Evolutionary conservation across 2,888 invertebrate genomes (phyloP), one percentile per base, ranked within the genome.

Genomic region (Anoplius nigerrimus): DNA sequence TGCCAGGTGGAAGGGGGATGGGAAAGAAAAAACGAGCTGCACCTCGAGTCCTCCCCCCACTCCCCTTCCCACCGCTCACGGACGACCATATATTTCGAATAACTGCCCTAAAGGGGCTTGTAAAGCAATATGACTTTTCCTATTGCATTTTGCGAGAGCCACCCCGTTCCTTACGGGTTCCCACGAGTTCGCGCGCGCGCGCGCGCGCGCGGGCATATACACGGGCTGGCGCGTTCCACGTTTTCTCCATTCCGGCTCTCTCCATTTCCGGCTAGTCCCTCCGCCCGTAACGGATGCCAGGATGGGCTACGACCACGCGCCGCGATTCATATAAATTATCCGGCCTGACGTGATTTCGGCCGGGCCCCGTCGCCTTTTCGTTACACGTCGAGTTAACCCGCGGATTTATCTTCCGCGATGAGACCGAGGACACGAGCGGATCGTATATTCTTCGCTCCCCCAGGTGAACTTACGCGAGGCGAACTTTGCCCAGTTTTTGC

Each of bases 251-350:
- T n/a, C n/a, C 56, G 56, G 43, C 43, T 58, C 20, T 58, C 46
- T 22, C 24, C n/a, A n/a, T 13, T 27, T n/a, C 27, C n/a, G 43
- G 16, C 15, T 43, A 48, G 34, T 24, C 5, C 16, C 4, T 15
- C 46, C 0, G 24, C 60, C 34, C 58, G 60, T 72, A 72, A 72
- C 67, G 64, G 55, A 71, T 66, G 60, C 54, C 51, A 68, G 55
- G 62, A 69, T 71, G 62, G 56, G n/a, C 66, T 43, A 52, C 65
- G 42, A 18, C 24, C 63, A 53, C 66, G 62, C 52, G 62, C 24
- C 56, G 46, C 69, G 67, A 74, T 74, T 74, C 74, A 56, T 74
- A 74, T 70, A 74, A 74, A 74, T 74, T 72, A 74, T 62, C 51
- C n/a, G 58, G 52, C 18, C 21, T 51, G 65, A 72, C 72, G 74